Evolutionary conservation across 2,113 vertebrate species (phyloP).

Genomic region (Tyrannus savana): DNA sequence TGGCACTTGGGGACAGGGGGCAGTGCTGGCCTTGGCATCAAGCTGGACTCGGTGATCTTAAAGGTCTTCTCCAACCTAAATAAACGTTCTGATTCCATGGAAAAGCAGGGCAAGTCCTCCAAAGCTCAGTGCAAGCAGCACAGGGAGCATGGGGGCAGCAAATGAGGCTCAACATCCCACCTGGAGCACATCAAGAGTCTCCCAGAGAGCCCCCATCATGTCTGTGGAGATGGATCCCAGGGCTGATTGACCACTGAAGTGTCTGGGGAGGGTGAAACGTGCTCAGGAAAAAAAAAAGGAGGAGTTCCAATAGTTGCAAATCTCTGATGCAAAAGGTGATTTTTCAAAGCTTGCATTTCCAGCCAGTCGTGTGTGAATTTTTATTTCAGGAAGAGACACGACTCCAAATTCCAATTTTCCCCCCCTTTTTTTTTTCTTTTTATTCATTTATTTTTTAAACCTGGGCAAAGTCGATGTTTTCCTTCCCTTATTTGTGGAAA

Average conservation of each 20-base stretch:
- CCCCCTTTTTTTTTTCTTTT: background rate
- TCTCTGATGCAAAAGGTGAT: background rate
- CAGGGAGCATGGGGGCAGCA: no score
- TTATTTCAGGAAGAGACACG: background rate
- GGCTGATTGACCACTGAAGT: background rate
- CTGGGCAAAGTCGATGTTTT: background rate
- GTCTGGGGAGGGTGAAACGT: background rate
- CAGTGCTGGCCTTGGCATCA: background rate
- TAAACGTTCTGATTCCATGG: no score
- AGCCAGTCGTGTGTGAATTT: background rate
- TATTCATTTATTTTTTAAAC: background rate
- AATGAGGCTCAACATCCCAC: background rate
- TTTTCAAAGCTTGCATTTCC: background rate
- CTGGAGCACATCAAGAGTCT: background rate
- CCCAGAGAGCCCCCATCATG: background rate
- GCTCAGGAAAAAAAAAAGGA: background rate
- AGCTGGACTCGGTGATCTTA: background rate
- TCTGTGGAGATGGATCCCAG: background rate
- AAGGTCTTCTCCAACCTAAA: background rate
- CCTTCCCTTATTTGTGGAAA: conserved; percentile 10
- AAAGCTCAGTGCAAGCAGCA: background rate
- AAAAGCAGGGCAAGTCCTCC: background rate
- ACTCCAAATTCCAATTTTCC: background rate
- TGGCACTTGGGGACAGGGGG: background rate
- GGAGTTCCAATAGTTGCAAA: background rate